A percentile compares a stretch with the other conserved stretches of the same genome.
Conservation (phyloP, 2,797 vertebrate species). For the Enteromius argenteus region DNA sequence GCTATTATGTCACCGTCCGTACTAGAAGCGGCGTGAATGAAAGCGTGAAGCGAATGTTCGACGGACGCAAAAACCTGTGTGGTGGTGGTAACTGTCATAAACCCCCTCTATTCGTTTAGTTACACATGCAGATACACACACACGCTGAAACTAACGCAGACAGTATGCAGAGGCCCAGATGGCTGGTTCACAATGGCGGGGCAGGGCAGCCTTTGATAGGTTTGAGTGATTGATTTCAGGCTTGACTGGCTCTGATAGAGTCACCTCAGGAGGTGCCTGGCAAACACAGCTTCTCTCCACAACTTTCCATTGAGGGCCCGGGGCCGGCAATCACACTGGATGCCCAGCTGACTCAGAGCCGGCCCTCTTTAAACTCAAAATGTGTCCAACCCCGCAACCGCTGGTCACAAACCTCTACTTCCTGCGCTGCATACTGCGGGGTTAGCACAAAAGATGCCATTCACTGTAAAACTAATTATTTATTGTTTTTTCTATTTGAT, state of each 20-base stretch:
- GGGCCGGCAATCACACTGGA: constrained; percentile 75
- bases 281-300: constrained; percentile 77
- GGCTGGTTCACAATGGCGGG: constrained; percentile 82
- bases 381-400: constrained; percentile 73
- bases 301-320: constrained; percentile 77
- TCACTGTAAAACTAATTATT: neutral
- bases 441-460: neutral
- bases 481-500: neutral
- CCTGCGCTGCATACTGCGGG: constrained; percentile 60
- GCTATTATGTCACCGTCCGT: constrained; percentile 19
- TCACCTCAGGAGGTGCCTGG: constrained; percentile 85
- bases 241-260: constrained; percentile 87
- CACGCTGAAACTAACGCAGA: constrained; percentile 73
- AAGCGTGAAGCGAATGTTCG: constrained; percentile 17
- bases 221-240: constrained; percentile 90
- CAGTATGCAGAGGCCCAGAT: constrained; percentile 83
- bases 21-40: constrained; percentile 1
- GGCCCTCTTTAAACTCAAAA: constrained; percentile 77
- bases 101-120: constrained; percentile 33
- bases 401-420: constrained; percentile 77
- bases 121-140: constrained; percentile 50
- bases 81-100: constrained; percentile 36
- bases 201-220: constrained; percentile 84
- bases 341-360: constrained; percentile 74
- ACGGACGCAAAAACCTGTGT: neutral